phyloP scores from a whole-genome alignment of 53 echinoderm and acorn worm species.

The Holothuria leucospilota region DNA sequence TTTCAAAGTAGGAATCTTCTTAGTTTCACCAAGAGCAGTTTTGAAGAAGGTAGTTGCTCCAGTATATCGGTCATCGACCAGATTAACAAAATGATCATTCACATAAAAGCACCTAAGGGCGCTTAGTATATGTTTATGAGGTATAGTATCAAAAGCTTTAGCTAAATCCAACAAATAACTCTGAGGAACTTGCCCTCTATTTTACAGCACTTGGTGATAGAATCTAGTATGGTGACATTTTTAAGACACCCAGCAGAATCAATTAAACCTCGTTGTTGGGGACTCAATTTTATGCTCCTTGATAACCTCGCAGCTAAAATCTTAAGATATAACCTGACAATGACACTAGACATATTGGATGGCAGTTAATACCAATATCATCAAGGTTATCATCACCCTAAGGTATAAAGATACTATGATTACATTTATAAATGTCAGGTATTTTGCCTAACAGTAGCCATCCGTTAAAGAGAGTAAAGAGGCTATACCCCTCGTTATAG shows the following conservation, averaged over 20 bases:
- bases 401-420: not conserved
- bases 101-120: not conserved
- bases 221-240: not conserved
- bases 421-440: too few species aligned
- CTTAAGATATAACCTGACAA: not conserved
- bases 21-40: not conserved
- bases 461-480: too few species aligned
- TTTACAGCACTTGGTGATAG: not conserved
- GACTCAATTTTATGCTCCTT: not conserved
- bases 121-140: not conserved
- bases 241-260: not conserved
- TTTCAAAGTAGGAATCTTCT: not conserved
- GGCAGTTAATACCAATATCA: not conserved
- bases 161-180: not conserved
- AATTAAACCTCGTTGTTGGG: not conserved
- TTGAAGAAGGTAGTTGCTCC: not conserved
- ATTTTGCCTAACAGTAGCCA: too few species aligned
- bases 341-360: not conserved
- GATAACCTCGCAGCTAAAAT: not conserved
- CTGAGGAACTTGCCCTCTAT: not conserved
- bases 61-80: not conserved
- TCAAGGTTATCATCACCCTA: not conserved
- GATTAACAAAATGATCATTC: not conserved
- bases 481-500: too few species aligned
- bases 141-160: not conserved